Conservation (phyloP, 2,797 vertebrate species). For the Typhlichthys eigenmanni region DNA sequence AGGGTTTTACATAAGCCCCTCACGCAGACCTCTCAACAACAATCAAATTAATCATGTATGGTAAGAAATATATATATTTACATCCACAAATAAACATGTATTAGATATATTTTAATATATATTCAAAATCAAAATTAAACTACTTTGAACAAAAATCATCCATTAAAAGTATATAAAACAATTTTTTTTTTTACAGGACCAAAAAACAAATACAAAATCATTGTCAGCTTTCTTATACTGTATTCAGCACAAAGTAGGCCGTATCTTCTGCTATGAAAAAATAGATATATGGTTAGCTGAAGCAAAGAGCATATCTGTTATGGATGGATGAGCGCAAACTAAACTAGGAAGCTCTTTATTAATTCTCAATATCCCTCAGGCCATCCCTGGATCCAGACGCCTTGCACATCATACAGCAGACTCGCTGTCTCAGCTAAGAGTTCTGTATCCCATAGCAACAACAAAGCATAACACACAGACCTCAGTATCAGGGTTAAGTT, state of each 20-base stretch:
- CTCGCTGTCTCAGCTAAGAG: conserved; percentile 18
- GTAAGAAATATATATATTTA: no score
- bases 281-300: conserved; percentile 2
- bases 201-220: conserved; percentile 19
- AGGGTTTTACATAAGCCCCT: conserved; percentile 11
- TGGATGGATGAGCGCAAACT: conserved; percentile 24
- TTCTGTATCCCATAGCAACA: conserved; percentile 15
- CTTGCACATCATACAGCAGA: conserved; percentile 20
- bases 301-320: conserved; percentile 20
- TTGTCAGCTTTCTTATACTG: conserved; percentile 10
- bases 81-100: no score
- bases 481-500: not conserved
- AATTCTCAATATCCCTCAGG: conserved; percentile 13
- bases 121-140: no score
- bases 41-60: not conserved
- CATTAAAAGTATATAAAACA: no score
- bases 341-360: conserved; percentile 17
- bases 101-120: no score
- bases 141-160: no score
- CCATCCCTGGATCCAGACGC: conserved; percentile 16
- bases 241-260: conserved; percentile 31
- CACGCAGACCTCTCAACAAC: conserved; percentile 19
- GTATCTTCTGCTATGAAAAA: conserved; percentile 11
- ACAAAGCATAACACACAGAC: conserved; percentile 12
- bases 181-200: no score